These are phyloP conservation scores for Vidua macroura DNA, from an alignment of 2,113 vertebrate species.

Conservation along the genomic window DNA sequence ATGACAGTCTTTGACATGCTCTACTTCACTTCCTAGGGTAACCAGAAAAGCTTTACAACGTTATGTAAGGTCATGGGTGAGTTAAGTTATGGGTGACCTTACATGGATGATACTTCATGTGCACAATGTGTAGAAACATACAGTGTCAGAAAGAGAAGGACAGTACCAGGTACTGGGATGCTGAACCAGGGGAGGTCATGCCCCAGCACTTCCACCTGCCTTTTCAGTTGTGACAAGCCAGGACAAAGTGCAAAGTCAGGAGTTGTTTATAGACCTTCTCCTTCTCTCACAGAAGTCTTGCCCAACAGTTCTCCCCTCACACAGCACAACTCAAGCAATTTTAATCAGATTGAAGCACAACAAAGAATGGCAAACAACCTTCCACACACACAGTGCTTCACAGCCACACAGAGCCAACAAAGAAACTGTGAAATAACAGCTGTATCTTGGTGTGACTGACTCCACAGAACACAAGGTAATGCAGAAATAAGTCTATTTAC, in stretches of 20 bases:
- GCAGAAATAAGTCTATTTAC: not conserved
- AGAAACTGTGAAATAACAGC: not conserved
- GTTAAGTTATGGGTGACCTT: not conserved
- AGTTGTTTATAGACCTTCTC: not conserved
- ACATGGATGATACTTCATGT: not conserved
- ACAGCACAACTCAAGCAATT: not conserved
- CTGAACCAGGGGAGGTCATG: not conserved
- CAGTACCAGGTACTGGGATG: fast-evolving
- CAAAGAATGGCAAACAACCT: not conserved
- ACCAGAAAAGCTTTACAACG: not conserved
- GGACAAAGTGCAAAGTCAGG: fast-evolving
- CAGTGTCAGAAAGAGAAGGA: not conserved
- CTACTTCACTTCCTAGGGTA: not conserved
- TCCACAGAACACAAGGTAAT: not conserved
- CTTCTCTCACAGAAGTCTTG: not conserved
- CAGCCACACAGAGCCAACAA: not conserved
- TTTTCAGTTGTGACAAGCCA: not conserved
- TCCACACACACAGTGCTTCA: not conserved
- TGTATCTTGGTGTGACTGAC: not conserved
- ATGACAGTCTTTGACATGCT: not conserved
- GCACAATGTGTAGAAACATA: not conserved
- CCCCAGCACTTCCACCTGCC: not conserved
- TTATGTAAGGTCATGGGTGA: not conserved
- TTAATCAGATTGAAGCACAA: not conserved
- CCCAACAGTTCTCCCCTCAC: not conserved